Evolutionary conservation across 1,140 invertebrate species (phyloP).

Genomic region (honey bee (Apis mellifera)): DNA sequence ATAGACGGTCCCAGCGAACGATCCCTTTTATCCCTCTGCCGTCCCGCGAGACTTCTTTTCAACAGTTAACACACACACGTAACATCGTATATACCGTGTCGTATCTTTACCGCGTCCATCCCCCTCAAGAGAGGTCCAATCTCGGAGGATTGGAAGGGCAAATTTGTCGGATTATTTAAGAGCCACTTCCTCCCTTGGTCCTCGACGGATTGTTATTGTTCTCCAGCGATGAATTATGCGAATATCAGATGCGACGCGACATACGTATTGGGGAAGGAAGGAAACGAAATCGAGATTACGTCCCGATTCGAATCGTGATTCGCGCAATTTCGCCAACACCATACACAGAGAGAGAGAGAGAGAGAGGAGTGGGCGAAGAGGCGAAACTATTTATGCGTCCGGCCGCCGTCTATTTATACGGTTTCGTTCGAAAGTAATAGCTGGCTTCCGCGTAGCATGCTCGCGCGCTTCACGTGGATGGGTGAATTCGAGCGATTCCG

Average conservation of each 20-base stretch:
- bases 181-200: background rate
- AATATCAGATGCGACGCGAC: background rate
- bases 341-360: background rate
- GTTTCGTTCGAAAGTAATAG: constrained; percentile 45
- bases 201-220: background rate
- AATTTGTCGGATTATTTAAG: background rate
- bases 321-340: constrained; percentile 11
- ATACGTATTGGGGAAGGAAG: background rate
- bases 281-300: constrained; percentile 14
- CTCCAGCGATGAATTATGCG: background rate
- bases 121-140: too few species aligned
- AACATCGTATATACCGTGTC: too few species aligned
- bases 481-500: constrained; percentile 34
- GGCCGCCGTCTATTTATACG: constrained; percentile 28
- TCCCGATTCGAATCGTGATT: constrained; percentile 10
- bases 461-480: constrained; percentile 16
- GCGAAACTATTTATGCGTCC: constrained; percentile 39
- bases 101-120: too few species aligned
- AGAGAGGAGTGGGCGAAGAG: background rate
- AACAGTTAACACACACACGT: too few species aligned
- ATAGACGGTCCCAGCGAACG: too few species aligned
- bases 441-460: constrained; percentile 14
- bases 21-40: too few species aligned
- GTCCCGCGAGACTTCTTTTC: too few species aligned
- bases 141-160: too few species aligned